A percentile compares a stretch with the other conserved stretches of the same genome.
phyloP scores from a whole-genome alignment of 2,888 invertebrate species.

The Mesorhabditis sp. region DNA sequence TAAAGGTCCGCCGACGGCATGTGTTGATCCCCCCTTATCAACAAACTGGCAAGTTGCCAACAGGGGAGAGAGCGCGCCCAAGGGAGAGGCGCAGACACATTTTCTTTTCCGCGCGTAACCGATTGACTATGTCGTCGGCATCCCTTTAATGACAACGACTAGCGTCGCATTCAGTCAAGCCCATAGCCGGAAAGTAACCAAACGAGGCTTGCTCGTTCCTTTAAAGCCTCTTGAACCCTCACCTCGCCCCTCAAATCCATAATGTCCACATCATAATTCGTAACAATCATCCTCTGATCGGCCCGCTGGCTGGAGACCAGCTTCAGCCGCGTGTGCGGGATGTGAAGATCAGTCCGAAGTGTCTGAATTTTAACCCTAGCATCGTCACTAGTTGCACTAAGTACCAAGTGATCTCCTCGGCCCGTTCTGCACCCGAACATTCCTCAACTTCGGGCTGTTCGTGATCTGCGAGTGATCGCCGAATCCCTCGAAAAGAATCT shows the following conservation, averaged over 20 bases:
- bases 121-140: too few relatives aligned
- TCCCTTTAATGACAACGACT: too few relatives aligned
- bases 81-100: too few relatives aligned
- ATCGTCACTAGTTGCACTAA: background rate
- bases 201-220: background rate
- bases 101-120: too few relatives aligned
- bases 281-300: conserved; percentile 45
- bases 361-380: conserved; percentile 25
- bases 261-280: conserved; percentile 47
- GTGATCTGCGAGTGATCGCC: conserved; percentile 36
- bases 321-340: conserved; percentile 38
- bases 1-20: too few relatives aligned
- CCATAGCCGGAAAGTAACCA: too few relatives aligned
- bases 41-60: too few relatives aligned
- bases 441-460: conserved; percentile 42
- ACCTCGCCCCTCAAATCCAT: conserved; percentile 51
- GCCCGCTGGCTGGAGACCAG: conserved; percentile 48
- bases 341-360: conserved; percentile 37
- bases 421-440: conserved; percentile 43
- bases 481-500: conserved; percentile 52
- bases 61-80: too few relatives aligned
- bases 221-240: background rate
- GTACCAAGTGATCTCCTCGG: conserved; percentile 46
- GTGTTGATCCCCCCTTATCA: too few relatives aligned
- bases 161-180: too few relatives aligned